phyloP scores from a whole-genome alignment of 2,113 vertebrate species.

The Phylloscopus whistleri region DNA sequence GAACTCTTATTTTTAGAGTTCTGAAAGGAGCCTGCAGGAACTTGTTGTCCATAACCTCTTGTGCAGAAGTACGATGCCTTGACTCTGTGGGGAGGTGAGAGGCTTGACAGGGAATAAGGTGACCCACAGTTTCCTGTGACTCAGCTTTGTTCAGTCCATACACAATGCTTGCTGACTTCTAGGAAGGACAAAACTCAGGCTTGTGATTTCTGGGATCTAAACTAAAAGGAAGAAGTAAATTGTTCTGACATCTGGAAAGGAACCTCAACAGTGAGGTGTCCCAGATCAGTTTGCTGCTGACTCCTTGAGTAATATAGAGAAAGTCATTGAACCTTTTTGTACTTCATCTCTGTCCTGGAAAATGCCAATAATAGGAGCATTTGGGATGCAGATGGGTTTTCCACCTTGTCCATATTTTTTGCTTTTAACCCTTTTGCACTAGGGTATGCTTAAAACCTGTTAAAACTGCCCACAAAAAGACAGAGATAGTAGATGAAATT shows the following conservation, averaged over 20 bases:
- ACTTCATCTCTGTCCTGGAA: background rate
- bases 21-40: background rate
- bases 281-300: background rate
- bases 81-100: background rate
- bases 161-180: background rate
- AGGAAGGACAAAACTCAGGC: background rate
- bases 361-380: background rate
- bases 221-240: background rate
- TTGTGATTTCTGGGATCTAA: background rate
- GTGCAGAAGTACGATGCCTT: background rate
- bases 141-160: background rate
- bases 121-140: background rate
- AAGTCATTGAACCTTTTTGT: background rate
- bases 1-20: constrained; percentile 66
- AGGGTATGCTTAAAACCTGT: background rate
- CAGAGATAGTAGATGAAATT: background rate
- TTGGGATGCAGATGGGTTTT: background rate
- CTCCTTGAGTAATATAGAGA: background rate
- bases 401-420: background rate
- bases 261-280: background rate
- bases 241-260: background rate
- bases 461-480: background rate
- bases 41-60: background rate
- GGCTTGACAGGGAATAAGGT: background rate
- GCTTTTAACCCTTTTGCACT: background rate